These are phyloP conservation scores for Trachymyrmex septentrionalis DNA, from an alignment of 1,140 invertebrate species.

Conservation along the genomic window DNA sequence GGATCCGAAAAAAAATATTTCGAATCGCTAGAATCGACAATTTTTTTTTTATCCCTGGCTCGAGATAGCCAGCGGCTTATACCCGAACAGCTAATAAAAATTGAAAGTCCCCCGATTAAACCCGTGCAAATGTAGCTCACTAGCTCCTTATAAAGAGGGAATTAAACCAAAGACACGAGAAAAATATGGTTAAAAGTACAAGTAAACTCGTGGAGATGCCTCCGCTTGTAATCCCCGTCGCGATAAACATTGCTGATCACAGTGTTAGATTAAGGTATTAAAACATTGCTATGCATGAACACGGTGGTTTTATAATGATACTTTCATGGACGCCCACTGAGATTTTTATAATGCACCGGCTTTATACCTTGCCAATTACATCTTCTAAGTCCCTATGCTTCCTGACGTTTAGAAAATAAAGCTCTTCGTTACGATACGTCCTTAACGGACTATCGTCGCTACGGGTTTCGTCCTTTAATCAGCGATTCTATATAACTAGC, in stretches of 20 bases:
- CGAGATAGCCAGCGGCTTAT: neutral
- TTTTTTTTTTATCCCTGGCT: neutral
- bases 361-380: constrained; percentile 50
- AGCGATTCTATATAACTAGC: constrained; percentile 64
- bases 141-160: neutral
- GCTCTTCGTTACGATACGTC: constrained; percentile 30
- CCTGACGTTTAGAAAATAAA: constrained; percentile 46
- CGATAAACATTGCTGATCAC: constrained; percentile 45
- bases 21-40: neutral
- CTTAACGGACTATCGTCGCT: constrained; percentile 44
- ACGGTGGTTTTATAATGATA: constrained; percentile 43
- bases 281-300: constrained; percentile 45
- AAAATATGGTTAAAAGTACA: constrained; percentile 12
- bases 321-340: constrained; percentile 47
- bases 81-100: neutral
- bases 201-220: neutral
- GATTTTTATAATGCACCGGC: constrained; percentile 50
- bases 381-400: constrained; percentile 39
- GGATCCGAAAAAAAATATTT: constrained; percentile 3
- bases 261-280: constrained; percentile 53
- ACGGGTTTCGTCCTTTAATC: constrained; percentile 66
- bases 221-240: constrained; percentile 10
- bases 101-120: neutral
- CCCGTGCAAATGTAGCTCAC: neutral
- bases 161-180: too few species aligned